Base-by-base conservation (phyloP, 2,888 invertebrate species). In the Drosophila stalkeri region DNA sequence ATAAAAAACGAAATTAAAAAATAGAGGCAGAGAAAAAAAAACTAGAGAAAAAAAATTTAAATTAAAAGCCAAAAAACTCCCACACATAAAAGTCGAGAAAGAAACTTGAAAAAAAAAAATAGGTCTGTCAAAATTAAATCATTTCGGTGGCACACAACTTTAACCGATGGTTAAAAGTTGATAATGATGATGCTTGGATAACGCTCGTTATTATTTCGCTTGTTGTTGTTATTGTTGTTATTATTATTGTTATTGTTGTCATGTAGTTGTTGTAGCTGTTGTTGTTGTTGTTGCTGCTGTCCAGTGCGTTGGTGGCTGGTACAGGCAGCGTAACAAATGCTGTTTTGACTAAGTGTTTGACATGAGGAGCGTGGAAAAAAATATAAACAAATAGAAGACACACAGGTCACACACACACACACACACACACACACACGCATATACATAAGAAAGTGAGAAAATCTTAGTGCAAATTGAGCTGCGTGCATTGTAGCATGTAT, bases 151-250 rank as follows among this genome's bases (percentile, higher is more conserved):
- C 87, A 87, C 87, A 91, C 87, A 91, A 86, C 89, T 88, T 90
- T 90, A 86, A 91, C 90, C 86, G 91, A 81, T 88, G 91, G 90
- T 86, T 91, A 91, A 91, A 88, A 86, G 83, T 77, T 90, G 91
- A 91, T 91, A 90, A 87, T 91, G 87, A 90, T 89, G 89, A 85
- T 86, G 91, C 91, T 88, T 88, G 90, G 77, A 81, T 89, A 80
- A 83, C 81, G 90, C 82, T 90, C 82, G 86, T 89, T 89, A 79
- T 89, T 89, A 86, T 75, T 81, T 71, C 72, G 86, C 71, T 54
- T 59, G 46, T 60, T 43, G 47, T 35, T 59, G 60, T 56, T 68
- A 54, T 27, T 67, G 54, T 47, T 61, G 35, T 41, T 66, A 33
- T 52, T 64, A 43, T 52, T 76, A 41, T 72, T 57, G 49, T 41